These are phyloP conservation scores for Ameiurus melas DNA, from an alignment of 2,113 vertebrate species.

Conservation along the genomic window DNA sequence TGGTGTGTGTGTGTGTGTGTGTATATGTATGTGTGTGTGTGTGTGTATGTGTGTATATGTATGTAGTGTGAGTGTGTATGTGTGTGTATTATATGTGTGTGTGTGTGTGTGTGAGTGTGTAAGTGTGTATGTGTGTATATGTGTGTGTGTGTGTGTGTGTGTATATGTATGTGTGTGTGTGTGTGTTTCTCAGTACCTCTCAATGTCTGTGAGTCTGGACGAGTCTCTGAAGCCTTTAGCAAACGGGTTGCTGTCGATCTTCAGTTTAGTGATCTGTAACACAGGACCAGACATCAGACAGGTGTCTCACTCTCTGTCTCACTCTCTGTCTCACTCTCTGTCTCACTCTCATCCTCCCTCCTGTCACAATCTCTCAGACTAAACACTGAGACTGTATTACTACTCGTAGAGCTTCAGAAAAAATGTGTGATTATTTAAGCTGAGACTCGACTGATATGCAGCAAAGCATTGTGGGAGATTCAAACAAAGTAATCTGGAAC, in stretches of 20 bases:
- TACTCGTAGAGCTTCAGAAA: background rate
- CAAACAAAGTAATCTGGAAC: background rate
- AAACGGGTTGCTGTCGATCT: slow-evolving; percentile 99
- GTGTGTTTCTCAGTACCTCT: slow-evolving; percentile 86
- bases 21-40: too few relatives aligned
- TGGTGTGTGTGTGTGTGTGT: too few relatives aligned
- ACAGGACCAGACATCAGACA: slow-evolving; percentile 25
- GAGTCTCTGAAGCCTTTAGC: slow-evolving; percentile 99
- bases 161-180: slow-evolving; percentile 8
- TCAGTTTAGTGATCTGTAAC: slow-evolving; percentile 96
- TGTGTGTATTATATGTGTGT: too few relatives aligned
- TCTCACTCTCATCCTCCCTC: background rate
- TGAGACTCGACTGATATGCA: background rate
- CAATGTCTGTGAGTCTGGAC: slow-evolving; percentile 96
- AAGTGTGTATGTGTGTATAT: slow-evolving; percentile 5
- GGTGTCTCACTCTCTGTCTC: background rate
- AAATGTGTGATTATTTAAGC: background rate
- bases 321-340: background rate
- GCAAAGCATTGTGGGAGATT: background rate
- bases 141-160: slow-evolving; percentile 8
- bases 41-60: too few relatives aligned
- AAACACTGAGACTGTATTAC: slow-evolving; percentile 6
- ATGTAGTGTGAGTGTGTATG: too few relatives aligned
- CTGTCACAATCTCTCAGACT: slow-evolving; percentile 25
- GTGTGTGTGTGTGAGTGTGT: background rate